Conservation (phyloP, 92 coral and sea anemone species). For the Paragorgia papillata region DNA sequence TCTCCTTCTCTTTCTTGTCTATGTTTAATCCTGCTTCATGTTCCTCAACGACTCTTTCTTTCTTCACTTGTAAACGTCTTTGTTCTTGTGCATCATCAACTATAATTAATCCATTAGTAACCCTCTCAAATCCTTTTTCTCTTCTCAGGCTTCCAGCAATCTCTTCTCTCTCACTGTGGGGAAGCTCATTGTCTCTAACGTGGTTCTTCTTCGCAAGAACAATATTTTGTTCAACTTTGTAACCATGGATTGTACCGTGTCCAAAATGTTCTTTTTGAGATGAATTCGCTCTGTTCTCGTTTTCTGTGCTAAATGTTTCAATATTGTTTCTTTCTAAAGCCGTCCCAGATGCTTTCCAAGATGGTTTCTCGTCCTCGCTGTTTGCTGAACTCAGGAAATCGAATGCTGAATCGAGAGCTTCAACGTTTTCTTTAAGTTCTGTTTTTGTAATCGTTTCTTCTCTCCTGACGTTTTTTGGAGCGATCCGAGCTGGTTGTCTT, state of each 20-base stretch:
- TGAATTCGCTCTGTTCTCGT: neutral
- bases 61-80: no score
- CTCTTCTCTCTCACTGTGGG: no score
- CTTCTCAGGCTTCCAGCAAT: no score
- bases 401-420: conserved; percentile 12
- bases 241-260: no score
- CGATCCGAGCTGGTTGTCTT: neutral
- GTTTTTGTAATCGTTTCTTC: conserved; percentile 17
- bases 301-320: neutral
- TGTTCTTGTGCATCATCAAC: no score
- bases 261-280: no score
- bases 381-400: neutral
- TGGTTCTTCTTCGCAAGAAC: no score
- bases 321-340: neutral
- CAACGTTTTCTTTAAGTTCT: neutral
- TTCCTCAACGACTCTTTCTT: neutral
- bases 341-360: neutral
- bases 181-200: no score
- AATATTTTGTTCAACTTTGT: no score
- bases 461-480: neutral
- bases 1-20: neutral
- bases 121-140: no score
- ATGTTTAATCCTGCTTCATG: neutral
- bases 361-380: conserved; percentile 1
- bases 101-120: no score